Base-by-base conservation (phyloP, 2,797 vertebrate genomes). In the Sebastes wilsoni region DNA sequence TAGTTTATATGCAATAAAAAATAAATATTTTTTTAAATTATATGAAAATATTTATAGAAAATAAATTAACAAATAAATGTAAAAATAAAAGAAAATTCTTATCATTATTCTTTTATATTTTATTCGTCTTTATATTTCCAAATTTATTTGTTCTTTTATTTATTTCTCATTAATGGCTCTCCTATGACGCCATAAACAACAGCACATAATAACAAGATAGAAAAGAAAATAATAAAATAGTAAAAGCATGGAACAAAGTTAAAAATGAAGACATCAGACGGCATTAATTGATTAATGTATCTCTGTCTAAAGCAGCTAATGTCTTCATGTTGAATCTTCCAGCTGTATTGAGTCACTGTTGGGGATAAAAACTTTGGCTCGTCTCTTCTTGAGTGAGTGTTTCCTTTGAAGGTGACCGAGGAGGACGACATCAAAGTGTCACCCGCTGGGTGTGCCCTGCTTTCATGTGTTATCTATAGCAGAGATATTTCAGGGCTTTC, bases 391-490 rank as follows among this genome's bases (percentile, higher is more conserved):
- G n/a, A 72, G 59, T 9, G 66, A 69, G 67, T 49, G 22, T 75
- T 70, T 67, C 8, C 68, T 89, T 89, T 83, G 78, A 83, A 78
- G 79, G 76, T 78, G 77, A 80, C 23, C 60, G 66, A 74, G 66
- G 60, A 30, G 74, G 61, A 56, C 20, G 56, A 87, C 75, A 79
- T 87, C 80, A 87, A 85, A 83, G 76, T 64, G 20, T 84, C 73
- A 6, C 68, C 74, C 83, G 18, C 61, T 76, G 88, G 83, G 79
- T 78, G 83, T 84, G 81, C 27, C 83, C 77, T 36, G 77, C 77
- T 88, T 84, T 84, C 77, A 82, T 86, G 85, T 82, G 79, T 78
- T 65, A 84, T 87, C 81, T 88, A 72, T 67, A 64, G 79, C 34
- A 8, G 36, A 54, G 74, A 72, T 62, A 76, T 79, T 80, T 82